phyloP scores from a whole-genome alignment of 2,888 invertebrate species.

The Oxycera nigricornis region DNA sequence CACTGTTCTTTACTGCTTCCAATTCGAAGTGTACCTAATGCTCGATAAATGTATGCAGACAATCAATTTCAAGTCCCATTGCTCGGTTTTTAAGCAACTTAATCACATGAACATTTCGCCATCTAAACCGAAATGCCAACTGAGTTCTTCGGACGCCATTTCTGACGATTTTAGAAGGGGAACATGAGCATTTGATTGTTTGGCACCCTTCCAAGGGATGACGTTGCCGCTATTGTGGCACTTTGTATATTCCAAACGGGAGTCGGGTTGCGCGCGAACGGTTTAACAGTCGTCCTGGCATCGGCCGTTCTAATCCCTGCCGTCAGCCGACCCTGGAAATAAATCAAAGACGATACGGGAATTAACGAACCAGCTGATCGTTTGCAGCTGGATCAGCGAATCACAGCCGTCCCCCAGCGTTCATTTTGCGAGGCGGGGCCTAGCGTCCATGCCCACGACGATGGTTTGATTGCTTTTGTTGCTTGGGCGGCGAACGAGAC shows the following conservation, averaged over 20 bases:
- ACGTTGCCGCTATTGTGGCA: not conserved
- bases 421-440: slow-evolving; percentile 24
- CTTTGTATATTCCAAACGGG: too few species aligned
- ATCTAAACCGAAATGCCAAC: too few species aligned
- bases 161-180: not conserved
- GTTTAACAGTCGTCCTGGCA: too few species aligned
- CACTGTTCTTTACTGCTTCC: too few species aligned
- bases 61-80: too few species aligned
- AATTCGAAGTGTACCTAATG: too few species aligned
- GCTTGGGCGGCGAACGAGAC: slow-evolving; percentile 10
- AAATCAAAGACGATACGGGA: slow-evolving; percentile 29
- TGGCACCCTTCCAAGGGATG: not conserved
- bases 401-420: slow-evolving; percentile 23
- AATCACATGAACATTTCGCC: too few species aligned
- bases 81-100: too few species aligned
- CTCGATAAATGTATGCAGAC: too few species aligned
- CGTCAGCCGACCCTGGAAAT: not conserved
- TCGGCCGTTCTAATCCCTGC: slow-evolving; percentile 7
- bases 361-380: slow-evolving; percentile 35
- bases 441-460: not conserved
- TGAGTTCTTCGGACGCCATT: not conserved
- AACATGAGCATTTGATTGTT: not conserved
- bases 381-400: slow-evolving; percentile 28
- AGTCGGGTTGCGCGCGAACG: too few species aligned
- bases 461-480: not conserved